phyloP scores from a whole-genome alignment of 2,113 vertebrate genomes.

The Taurulus bubalis region DNA sequence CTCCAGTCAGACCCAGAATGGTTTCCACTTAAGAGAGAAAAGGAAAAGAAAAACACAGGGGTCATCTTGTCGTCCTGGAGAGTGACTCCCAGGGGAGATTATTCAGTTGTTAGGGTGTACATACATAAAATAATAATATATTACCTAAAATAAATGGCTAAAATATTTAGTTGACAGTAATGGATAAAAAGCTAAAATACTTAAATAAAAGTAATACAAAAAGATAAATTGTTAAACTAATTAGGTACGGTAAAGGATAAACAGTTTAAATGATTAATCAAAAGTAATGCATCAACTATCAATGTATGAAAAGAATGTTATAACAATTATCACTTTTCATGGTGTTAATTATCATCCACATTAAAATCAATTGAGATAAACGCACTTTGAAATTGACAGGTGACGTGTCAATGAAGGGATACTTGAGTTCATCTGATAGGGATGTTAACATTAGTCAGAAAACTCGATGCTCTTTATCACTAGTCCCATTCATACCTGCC shows the following conservation, averaged over 20 bases:
- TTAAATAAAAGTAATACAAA: too few species aligned
- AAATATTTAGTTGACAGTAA: too few species aligned
- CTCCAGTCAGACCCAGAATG: constrained; percentile 95
- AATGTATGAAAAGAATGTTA: background rate
- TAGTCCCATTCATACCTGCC: constrained; percentile 39
- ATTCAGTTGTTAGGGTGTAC: background rate
- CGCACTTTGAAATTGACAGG: background rate
- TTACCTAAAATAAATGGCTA: too few species aligned
- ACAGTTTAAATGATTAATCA: background rate
- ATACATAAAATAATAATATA: too few species aligned
- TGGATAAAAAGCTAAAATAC: background rate
- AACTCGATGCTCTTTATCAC: background rate
- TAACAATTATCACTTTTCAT: background rate
- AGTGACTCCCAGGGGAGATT: background rate
- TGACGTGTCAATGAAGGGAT: too few species aligned
- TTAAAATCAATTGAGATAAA: background rate
- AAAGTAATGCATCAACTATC: background rate
- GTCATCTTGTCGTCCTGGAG: background rate
- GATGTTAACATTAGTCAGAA: background rate
- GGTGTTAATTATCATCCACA: background rate
- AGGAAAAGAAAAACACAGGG: constrained; percentile 29
- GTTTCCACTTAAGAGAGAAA: constrained; percentile 90
- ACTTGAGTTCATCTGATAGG: background rate
- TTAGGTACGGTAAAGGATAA: background rate
- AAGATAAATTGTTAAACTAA: too few species aligned